These are phyloP conservation scores for Athalia rosae DNA, from an alignment of 2,888 invertebrate species.

Conservation along the genomic window DNA sequence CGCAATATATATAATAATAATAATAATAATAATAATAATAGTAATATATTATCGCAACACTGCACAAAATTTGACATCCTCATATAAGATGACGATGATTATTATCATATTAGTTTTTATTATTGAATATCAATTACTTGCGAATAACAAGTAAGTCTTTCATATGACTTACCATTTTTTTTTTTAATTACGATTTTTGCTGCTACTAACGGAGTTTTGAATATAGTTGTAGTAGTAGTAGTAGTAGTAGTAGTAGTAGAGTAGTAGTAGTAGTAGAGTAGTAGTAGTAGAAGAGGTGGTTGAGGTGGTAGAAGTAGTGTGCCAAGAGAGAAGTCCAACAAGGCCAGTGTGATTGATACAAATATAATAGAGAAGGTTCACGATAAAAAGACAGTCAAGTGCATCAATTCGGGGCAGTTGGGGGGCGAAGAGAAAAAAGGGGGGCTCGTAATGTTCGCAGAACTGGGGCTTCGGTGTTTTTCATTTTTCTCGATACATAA, in stretches of 20 bases:
- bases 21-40: not conserved
- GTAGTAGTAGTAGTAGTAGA: conserved; percentile 67
- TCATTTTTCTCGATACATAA: not conserved
- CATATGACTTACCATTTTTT: conserved; percentile 74
- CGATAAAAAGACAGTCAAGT: conserved; percentile 72
- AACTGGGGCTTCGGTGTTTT: not conserved
- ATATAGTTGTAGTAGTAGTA: conserved; percentile 67
- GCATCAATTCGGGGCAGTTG: conserved; percentile 56
- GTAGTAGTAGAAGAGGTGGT: conserved; percentile 65
- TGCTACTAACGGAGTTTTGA: conserved; percentile 73
- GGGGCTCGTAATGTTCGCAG: conserved; percentile 1
- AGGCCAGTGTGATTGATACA: conserved; percentile 74
- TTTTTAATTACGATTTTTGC: conserved; percentile 75
- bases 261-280: conserved; percentile 67
- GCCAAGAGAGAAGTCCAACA: conserved; percentile 72
- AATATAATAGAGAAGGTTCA: conserved; percentile 74
- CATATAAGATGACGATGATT: conserved; percentile 35
- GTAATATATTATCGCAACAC: conserved; percentile 3
- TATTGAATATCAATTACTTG: conserved; percentile 52
- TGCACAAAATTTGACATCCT: conserved; percentile 24
- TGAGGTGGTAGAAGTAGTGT: conserved; percentile 71
- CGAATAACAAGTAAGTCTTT: conserved; percentile 70
- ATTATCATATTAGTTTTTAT: conserved; percentile 21
- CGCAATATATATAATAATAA: not conserved
- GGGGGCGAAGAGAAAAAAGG: conserved; percentile 30